Conservation (phyloP, 2,888 invertebrate species). For the Acrobasis repandana region DNA sequence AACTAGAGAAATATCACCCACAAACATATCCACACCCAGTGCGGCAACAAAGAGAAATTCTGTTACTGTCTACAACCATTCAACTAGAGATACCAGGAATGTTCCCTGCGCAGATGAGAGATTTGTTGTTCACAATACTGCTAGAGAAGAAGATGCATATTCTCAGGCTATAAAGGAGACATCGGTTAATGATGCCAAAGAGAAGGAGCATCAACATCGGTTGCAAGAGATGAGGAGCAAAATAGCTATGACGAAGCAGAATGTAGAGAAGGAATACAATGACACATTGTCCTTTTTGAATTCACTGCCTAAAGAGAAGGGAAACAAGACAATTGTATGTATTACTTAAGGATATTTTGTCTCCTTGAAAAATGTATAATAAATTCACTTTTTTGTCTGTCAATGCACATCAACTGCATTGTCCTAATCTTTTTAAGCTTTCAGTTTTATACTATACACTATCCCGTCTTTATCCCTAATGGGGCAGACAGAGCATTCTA, state of each 20-base stretch:
- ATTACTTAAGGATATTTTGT: background rate
- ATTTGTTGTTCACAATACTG: slow-evolving; percentile 55
- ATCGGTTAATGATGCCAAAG: slow-evolving; percentile 35
- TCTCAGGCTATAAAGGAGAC: slow-evolving; percentile 62
- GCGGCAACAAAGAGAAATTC: slow-evolving; percentile 47
- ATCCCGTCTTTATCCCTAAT: no score
- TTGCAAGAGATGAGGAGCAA: slow-evolving; percentile 58
- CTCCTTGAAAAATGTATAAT: no score
- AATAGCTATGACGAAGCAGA: slow-evolving; percentile 85
- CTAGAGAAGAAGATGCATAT: slow-evolving; percentile 65
- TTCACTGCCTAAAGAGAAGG: slow-evolving; percentile 60
- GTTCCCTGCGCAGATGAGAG: slow-evolving; percentile 46
- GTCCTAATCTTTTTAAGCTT: no score
- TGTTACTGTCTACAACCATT: slow-evolving; percentile 67
- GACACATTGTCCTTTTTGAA: slow-evolving; percentile 72
- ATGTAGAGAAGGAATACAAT: slow-evolving; percentile 77
- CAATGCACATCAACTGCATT: no score
- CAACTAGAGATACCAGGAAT: slow-evolving; percentile 57
- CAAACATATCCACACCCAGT: slow-evolving; percentile 35
- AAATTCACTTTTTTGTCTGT: no score
- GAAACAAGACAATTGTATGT: slow-evolving; percentile 59
- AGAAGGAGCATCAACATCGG: slow-evolving; percentile 48
- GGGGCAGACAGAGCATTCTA: no score
- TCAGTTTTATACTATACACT: no score
- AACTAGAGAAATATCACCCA: slow-evolving; percentile 40